Conservation (phyloP, 92 coral and sea anemone species). For the Palythoa grandiflora region DNA sequence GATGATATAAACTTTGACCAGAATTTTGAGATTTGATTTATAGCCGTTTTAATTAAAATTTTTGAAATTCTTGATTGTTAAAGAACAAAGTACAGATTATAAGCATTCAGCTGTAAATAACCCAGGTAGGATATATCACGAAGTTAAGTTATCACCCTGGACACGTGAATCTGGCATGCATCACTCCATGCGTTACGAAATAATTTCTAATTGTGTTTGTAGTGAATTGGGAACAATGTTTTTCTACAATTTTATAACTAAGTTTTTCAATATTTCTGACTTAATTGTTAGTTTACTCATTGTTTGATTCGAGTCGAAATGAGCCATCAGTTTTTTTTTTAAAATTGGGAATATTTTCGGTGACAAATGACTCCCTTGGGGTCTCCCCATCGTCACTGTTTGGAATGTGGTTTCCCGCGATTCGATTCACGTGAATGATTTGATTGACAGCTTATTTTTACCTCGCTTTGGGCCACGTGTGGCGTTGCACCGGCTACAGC, state of each 20-base stretch:
- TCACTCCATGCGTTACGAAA: background rate
- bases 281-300: background rate
- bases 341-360: background rate
- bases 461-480: conserved; percentile 56
- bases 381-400: conserved; percentile 18
- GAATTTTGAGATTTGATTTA: background rate
- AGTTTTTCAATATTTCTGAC: background rate
- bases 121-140: background rate
- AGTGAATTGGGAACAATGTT: too few species aligned
- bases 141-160: background rate
- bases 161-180: background rate
- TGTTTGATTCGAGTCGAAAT: background rate
- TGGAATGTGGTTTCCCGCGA: conserved; percentile 49
- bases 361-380: conserved; percentile 16
- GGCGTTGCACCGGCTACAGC: conserved; percentile 42
- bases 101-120: background rate
- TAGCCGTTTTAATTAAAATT: background rate
- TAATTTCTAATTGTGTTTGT: background rate
- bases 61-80: background rate
- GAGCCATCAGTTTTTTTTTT: background rate
- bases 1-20: background rate
- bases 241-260: background rate
- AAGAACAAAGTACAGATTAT: background rate
- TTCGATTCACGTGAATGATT: conserved; percentile 49
- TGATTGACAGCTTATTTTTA: conserved; percentile 40